These are phyloP conservation scores for Lypha dubia DNA, from an alignment of 2,888 invertebrate species.

Conservation along the genomic window DNA sequence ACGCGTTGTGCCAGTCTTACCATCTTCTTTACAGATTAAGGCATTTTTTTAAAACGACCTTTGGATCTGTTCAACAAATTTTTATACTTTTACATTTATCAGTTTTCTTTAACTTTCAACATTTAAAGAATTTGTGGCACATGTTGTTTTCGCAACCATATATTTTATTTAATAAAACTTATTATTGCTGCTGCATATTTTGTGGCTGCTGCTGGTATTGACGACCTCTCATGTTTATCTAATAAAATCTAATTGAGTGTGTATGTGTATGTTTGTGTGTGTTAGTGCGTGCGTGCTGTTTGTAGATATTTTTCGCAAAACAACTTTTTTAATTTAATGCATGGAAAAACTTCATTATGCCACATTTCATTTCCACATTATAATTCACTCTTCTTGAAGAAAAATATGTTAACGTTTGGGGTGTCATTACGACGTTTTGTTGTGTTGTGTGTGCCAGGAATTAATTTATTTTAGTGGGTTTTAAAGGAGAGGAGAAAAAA, in stretches of 20 bases:
- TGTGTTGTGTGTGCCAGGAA: slow-evolving; percentile 53
- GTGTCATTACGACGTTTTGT: slow-evolving; percentile 34
- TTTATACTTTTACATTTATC: not conserved
- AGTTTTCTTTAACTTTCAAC: not conserved
- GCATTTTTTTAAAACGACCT: too few species aligned
- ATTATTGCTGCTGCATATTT: slow-evolving; percentile 18
- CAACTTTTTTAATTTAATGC: slow-evolving; percentile 23
- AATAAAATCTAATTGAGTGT: slow-evolving; percentile 17
- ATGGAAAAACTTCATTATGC: slow-evolving; percentile 19
- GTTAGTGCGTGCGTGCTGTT: not conserved
- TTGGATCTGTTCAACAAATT: too few species aligned
- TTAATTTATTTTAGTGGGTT: slow-evolving; percentile 50
- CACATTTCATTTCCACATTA: slow-evolving; percentile 14
- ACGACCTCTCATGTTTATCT: not conserved
- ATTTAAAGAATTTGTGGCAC: not conserved
- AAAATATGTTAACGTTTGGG: not conserved
- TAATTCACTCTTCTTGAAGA: slow-evolving; percentile 5
- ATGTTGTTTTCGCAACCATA: not conserved
- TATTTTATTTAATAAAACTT: slow-evolving; percentile 12
- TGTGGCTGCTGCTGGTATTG: slow-evolving; percentile 8
- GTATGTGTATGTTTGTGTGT: not conserved
- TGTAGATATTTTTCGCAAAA: slow-evolving; percentile 1
- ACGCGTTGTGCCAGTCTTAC: too few species aligned
- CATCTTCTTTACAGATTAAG: too few species aligned
- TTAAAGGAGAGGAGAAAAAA: not conserved